These are phyloP conservation scores for Anastatus disparis DNA, from an alignment of 1,140 invertebrate genomes.

Conservation along the genomic window DNA sequence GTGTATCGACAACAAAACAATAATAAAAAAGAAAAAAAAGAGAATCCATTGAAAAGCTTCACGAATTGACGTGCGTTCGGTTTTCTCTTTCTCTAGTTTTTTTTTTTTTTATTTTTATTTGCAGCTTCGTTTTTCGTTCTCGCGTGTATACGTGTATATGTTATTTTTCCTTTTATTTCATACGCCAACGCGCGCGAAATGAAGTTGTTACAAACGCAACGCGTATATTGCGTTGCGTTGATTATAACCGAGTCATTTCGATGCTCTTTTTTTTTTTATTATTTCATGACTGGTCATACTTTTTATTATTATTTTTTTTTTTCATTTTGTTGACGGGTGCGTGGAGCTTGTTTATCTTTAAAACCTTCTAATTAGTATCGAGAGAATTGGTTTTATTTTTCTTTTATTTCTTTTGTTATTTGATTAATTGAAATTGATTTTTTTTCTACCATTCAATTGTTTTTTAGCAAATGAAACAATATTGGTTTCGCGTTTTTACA, in stretches of 20 bases:
- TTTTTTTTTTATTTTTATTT: constrained; percentile 17
- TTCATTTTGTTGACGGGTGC: background rate
- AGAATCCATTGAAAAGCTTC: constrained; percentile 25
- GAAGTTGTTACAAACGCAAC: constrained; percentile 10
- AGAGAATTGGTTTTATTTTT: background rate
- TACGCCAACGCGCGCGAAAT: constrained; percentile 16
- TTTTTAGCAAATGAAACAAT: no score
- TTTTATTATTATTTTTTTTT: no score
- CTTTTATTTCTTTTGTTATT: no score
- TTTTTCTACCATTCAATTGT: no score
- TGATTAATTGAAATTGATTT: no score
- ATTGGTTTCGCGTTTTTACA: no score
- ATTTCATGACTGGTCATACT: no score
- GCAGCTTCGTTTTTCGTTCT: background rate
- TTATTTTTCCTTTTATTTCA: constrained; percentile 4
- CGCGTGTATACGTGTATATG: background rate
- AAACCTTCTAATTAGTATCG: constrained; percentile 1
- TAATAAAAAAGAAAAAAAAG: no score
- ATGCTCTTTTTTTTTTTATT: background rate
- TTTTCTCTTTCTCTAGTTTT: background rate
- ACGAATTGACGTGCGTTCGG: background rate
- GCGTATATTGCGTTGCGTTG: constrained; percentile 22
- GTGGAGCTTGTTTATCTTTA: constrained; percentile 1
- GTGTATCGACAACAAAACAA: constrained; percentile 10
- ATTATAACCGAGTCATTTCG: constrained; percentile 8